phyloP scores from a whole-genome alignment of 2,797 vertebrate species.

The Tamandua tetradactyla region DNA sequence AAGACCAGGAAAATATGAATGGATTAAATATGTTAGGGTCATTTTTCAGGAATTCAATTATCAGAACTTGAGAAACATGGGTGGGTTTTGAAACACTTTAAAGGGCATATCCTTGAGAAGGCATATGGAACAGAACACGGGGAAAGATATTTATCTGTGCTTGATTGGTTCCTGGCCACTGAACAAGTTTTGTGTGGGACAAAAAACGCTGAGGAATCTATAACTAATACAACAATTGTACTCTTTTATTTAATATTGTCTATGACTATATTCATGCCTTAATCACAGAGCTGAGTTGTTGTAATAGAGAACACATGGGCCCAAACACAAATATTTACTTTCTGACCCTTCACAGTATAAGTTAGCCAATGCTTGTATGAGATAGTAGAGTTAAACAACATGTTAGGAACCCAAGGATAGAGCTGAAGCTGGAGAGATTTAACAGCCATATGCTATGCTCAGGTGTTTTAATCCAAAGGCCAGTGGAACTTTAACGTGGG shows the following conservation, averaged over 20 bases:
- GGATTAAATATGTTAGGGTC: background rate
- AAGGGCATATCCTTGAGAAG: background rate
- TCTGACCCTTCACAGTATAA: background rate
- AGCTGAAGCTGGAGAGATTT: background rate
- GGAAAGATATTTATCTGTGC: background rate
- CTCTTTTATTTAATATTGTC: background rate
- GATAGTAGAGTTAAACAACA: background rate
- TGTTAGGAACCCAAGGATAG: background rate
- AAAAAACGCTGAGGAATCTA: background rate
- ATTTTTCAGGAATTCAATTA: background rate
- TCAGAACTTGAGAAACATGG: background rate
- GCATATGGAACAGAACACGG: background rate
- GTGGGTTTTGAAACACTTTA: background rate
- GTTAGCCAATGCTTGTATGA: background rate
- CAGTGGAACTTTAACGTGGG: background rate
- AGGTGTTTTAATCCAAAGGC: background rate
- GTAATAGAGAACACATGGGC: background rate
- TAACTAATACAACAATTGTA: background rate
- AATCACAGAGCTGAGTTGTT: background rate
- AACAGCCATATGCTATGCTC: background rate
- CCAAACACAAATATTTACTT: background rate
- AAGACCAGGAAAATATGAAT: background rate
- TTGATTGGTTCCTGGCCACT: background rate
- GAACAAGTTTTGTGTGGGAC: background rate
- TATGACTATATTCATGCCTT: background rate